Evolutionary conservation across 2,888 invertebrate species (phyloP), one percentile per base, ranked within the genome.

Genomic region (Trissoscelio sp.): DNA sequence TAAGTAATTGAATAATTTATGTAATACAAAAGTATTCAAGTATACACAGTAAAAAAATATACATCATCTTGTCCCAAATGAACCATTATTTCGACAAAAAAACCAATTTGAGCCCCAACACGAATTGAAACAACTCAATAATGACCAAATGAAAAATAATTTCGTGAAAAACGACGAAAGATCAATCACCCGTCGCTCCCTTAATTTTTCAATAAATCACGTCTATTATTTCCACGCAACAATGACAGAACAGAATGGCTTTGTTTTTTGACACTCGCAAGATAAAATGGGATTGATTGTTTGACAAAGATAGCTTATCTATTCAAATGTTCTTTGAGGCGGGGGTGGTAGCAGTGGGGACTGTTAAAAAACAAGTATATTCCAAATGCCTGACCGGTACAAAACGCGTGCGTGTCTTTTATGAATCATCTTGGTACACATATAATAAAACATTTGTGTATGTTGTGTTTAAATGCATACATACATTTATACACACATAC

Each of bases 351-450:
- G 34, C 18, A 0, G 14, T 3, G 42, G 24, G 37, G n/a, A n/a
- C 22, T 42, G 60, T 51, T 51, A 39, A 72, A 72, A n/a, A n/a
- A n/a, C 58, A 60, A 60, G 20, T 72, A 72, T 39, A 69, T 57
- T 60, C 3, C 51, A 72, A 72, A 22, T 42, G 39, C n/a, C 18
- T 46, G 39, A 57, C 39, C 53, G 53, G 31, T 62, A 44, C 62
- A 39, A 73, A 73, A 73, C 48, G 48, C 39, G 72, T 72, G 72
- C 72, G 72, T 73, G 62, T 62, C 72, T 62, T 53, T 62, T 73
- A 73, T 73, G 72, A 73, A 24, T 73, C 72, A 73, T 73, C 72
- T 39, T 31, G 18, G 9, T 42, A 28, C 48, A 37, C 28, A 37
- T 28, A 37, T 58, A 57, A 44, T 20, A 5, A 44, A 34, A 24